A percentile compares a stretch with the other conserved stretches of the same genome.
Conservation (phyloP, 2,888 invertebrate species). For the Tetragonula carbonaria region DNA sequence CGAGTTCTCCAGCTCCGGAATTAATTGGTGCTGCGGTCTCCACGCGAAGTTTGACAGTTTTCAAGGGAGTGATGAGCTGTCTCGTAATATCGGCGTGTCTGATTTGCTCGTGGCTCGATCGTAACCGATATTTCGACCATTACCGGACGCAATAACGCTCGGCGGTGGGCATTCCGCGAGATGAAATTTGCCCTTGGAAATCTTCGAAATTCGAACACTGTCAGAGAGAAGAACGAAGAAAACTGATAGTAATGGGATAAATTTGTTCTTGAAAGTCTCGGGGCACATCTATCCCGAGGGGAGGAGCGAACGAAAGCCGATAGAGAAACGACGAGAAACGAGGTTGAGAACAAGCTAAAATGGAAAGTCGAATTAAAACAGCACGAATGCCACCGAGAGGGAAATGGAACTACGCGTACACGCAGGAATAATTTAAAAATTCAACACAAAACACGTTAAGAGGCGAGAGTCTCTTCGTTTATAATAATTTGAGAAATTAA, state of each 20-base stretch:
- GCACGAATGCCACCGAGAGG: too few relatives aligned
- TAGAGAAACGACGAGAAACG: too few relatives aligned
- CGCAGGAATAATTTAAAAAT: too few relatives aligned
- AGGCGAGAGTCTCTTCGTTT: too few relatives aligned
- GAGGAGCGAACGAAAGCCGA: too few relatives aligned
- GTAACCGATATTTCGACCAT: background rate
- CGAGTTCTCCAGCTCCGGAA: conserved; percentile 9
- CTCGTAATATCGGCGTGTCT: background rate
- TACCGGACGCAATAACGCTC: background rate
- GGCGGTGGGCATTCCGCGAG: background rate
- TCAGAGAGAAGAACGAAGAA: background rate
- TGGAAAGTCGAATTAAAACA: too few relatives aligned
- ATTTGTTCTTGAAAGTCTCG: too few relatives aligned
- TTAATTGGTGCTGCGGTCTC: conserved; percentile 5
- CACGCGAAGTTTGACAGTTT: conserved; percentile 1
- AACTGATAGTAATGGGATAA: background rate
- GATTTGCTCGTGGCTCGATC: background rate
- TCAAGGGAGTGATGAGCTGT: background rate
- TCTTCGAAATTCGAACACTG: background rate
- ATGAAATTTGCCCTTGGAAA: background rate
- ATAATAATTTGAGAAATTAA: too few relatives aligned
- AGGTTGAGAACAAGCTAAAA: too few relatives aligned
- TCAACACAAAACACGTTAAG: too few relatives aligned
- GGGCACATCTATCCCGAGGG: too few relatives aligned
- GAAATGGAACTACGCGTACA: too few relatives aligned